phyloP scores from a whole-genome alignment of 2,888 invertebrate genomes.

The Caenorhabditis sp. region DNA sequence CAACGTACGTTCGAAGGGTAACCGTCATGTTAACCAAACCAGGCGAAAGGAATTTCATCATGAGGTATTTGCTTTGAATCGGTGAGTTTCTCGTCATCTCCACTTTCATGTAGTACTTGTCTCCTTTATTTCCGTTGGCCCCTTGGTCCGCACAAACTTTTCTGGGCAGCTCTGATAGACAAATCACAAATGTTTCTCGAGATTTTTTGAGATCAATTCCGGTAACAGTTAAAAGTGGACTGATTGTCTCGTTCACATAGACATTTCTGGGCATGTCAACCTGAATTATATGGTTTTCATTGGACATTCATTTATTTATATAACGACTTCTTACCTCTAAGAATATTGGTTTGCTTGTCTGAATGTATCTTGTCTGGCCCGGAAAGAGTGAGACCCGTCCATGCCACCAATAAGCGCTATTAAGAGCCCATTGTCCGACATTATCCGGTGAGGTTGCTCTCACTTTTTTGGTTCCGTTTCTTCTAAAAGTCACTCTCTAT shows the following conservation, averaged over 20 bases:
- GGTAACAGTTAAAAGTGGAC: slow-evolving; percentile 70
- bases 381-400: slow-evolving; percentile 54
- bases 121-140: slow-evolving; percentile 58
- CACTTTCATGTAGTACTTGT: slow-evolving; percentile 64
- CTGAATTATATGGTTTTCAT: slow-evolving; percentile 44
- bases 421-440: slow-evolving; percentile 60
- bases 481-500: slow-evolving; percentile 28
- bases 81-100: slow-evolving; percentile 54
- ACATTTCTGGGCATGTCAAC: slow-evolving; percentile 73
- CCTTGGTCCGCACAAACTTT: slow-evolving; percentile 69
- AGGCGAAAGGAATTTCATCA: slow-evolving; percentile 62
- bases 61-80: slow-evolving; percentile 67
- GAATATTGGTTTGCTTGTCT: slow-evolving; percentile 58
- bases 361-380: slow-evolving; percentile 35
- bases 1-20: slow-evolving; percentile 58
- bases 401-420: slow-evolving; percentile 55
- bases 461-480: slow-evolving; percentile 50
- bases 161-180: slow-evolving; percentile 60
- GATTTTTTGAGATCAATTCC: slow-evolving; percentile 49
- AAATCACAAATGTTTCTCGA: slow-evolving; percentile 58
- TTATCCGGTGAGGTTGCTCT: slow-evolving; percentile 49
- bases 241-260: slow-evolving; percentile 77
- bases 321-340: slow-evolving; percentile 50
- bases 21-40: slow-evolving; percentile 61
- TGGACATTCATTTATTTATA: neutral